These are phyloP conservation scores for Gambusia holbrooki DNA, from an alignment of 2,113 vertebrate species.

Conservation along the genomic window DNA sequence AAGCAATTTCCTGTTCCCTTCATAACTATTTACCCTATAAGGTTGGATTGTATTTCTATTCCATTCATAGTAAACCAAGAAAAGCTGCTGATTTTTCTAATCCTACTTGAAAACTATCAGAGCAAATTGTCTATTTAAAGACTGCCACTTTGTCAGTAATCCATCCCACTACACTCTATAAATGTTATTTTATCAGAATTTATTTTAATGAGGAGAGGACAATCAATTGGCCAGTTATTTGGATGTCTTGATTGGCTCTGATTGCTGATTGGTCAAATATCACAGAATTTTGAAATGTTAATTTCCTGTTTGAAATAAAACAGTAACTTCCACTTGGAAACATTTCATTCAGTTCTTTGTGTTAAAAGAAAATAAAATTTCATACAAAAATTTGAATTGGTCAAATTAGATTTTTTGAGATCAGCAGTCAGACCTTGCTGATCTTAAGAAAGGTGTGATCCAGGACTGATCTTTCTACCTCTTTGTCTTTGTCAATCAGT, in stretches of 20 bases:
- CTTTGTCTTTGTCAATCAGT: too few species aligned
- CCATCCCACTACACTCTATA: too few species aligned
- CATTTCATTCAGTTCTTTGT: neutral
- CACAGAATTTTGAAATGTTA: too few species aligned
- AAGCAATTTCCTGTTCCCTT: conserved; percentile 9
- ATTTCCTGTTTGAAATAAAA: neutral
- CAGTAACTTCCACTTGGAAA: neutral
- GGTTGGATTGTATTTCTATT: conserved; percentile 29
- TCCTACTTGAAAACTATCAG: conserved; percentile 34
- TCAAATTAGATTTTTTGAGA: too few species aligned
- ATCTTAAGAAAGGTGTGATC: too few species aligned
- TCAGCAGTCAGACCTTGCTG: too few species aligned
- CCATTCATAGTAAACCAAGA: conserved; percentile 16
- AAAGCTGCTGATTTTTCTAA: conserved; percentile 22
- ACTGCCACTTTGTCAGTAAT: too few species aligned
- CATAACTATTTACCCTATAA: conserved; percentile 14
- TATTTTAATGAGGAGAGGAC: neutral
- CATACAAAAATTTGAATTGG: neutral
- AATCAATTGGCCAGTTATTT: neutral
- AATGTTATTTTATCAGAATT: neutral
- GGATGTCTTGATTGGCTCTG: neutral
- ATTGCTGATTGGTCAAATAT: neutral
- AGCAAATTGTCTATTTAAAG: neutral
- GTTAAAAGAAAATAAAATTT: neutral
- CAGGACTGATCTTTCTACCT: too few species aligned